Percentiles rank a stretch among this genome's conserved stretches.
Conservation (phyloP, 92 coral and sea anemone genomes). For the Parazoanthus atlanticus region DNA sequence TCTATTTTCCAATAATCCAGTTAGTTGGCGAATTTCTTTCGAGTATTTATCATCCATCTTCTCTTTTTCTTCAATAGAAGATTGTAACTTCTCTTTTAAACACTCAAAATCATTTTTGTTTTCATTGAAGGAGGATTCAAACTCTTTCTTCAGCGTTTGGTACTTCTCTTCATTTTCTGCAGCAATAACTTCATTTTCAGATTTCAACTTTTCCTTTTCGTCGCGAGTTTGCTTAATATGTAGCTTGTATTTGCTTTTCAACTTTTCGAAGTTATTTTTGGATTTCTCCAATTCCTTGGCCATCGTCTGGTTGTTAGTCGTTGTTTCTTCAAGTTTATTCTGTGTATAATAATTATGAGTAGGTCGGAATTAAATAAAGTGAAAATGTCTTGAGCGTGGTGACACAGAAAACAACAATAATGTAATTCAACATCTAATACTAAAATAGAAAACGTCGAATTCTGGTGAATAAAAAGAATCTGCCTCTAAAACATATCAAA, state of each 20-base stretch:
- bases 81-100: constrained; percentile 39
- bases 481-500: too few relatives aligned
- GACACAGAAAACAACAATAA: too few relatives aligned
- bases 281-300: constrained; percentile 59
- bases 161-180: constrained; percentile 65
- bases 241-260: constrained; percentile 66
- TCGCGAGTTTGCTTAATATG: constrained; percentile 56
- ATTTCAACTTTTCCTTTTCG: constrained; percentile 60
- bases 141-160: constrained; percentile 55
- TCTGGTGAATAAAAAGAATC: too few relatives aligned
- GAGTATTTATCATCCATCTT: constrained; percentile 32
- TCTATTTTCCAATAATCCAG: constrained; percentile 17
- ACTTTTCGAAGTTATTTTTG: constrained; percentile 67
- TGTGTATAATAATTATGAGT: constrained; percentile 30
- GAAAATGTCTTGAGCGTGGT: too few relatives aligned
- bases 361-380: too few relatives aligned
- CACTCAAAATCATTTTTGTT: constrained; percentile 20
- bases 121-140: constrained; percentile 41
- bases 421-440: background rate
- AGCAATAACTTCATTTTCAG: constrained; percentile 53
- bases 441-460: background rate
- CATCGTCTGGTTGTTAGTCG: constrained; percentile 35
- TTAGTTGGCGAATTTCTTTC: constrained; percentile 24
- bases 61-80: constrained; percentile 33
- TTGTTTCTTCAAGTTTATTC: constrained; percentile 53